These are phyloP conservation scores for Drosophila eohydei DNA, from an alignment of 2,888 invertebrate species.

Conservation along the genomic window DNA sequence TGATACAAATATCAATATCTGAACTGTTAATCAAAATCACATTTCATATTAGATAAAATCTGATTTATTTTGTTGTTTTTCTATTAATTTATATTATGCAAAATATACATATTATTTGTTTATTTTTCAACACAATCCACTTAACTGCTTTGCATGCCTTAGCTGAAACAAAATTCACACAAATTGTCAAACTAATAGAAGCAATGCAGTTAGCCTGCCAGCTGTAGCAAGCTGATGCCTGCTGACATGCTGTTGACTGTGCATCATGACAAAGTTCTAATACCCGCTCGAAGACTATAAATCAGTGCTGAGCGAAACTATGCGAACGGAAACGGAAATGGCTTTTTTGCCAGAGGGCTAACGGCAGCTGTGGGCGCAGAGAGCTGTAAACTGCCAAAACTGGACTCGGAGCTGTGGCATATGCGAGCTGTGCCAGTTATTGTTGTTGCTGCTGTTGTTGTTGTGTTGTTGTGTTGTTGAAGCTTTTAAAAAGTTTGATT, in stretches of 20 bases:
- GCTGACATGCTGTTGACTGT: slow-evolving; percentile 18
- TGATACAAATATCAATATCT: too few species aligned
- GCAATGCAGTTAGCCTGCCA: background rate
- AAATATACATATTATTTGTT: background rate
- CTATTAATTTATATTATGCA: background rate
- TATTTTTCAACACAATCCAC: too few species aligned
- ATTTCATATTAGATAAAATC: too few species aligned
- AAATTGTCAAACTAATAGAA: slow-evolving; percentile 7
- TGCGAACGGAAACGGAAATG: slow-evolving; percentile 77
- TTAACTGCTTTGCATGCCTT: background rate
- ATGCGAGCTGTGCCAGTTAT: slow-evolving; percentile 48
- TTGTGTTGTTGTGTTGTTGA: slow-evolving; percentile 57
- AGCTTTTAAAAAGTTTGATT: slow-evolving; percentile 78
- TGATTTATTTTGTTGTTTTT: background rate
- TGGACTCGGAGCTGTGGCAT: slow-evolving; percentile 42
- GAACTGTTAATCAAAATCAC: too few species aligned
- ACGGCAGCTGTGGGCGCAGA: slow-evolving; percentile 33
- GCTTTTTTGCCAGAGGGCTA: slow-evolving; percentile 50
- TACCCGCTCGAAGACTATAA: slow-evolving; percentile 54
- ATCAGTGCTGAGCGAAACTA: slow-evolving; percentile 54
- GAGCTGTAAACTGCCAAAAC: slow-evolving; percentile 27
- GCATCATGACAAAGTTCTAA: slow-evolving; percentile 45
- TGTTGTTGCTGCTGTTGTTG: background rate
- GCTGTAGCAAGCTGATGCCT: slow-evolving; percentile 20
- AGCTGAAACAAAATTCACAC: background rate